Percentiles rank a stretch among this genome's conserved stretches.
Evolutionary conservation across 2,113 vertebrate species (phyloP).

Genomic region (Chloropsis cyanopogon): DNA sequence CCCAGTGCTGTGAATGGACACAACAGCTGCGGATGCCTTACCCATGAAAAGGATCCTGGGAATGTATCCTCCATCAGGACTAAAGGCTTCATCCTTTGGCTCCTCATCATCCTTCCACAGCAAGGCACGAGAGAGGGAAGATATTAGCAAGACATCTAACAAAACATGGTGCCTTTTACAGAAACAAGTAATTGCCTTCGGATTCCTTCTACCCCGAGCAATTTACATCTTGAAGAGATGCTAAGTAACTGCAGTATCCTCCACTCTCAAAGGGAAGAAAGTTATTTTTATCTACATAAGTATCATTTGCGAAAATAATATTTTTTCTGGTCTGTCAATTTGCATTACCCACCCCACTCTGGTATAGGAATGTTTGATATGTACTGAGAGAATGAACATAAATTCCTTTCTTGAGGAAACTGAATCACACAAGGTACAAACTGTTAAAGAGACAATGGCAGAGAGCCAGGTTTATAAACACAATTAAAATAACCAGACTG

Average conservation of each 20-base stretch:
- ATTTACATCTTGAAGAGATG: not conserved
- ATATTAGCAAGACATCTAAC: not conserved
- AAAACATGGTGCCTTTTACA: not conserved
- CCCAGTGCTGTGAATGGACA: not conserved
- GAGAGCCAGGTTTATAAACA: not conserved
- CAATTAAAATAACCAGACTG: not conserved
- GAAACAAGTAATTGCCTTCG: not conserved
- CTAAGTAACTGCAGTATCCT: not conserved
- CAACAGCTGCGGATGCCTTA: slow-evolving; percentile 52
- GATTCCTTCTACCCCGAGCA: not conserved
- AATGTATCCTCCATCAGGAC: slow-evolving; percentile 95
- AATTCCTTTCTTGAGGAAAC: not conserved
- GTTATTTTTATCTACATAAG: not conserved
- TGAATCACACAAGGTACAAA: not conserved
- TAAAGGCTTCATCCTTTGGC: slow-evolving; percentile 90
- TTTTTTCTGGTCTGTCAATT: not conserved
- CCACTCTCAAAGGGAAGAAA: not conserved
- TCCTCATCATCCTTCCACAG: slow-evolving; percentile 91
- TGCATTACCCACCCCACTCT: not conserved
- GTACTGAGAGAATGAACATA: not conserved
- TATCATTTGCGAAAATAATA: not conserved
- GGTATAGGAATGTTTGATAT: not conserved
- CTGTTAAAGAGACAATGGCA: not conserved
- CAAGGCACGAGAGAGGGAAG: not conserved
- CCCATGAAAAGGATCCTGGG: slow-evolving; percentile 97